A percentile compares a stretch with the other conserved stretches of the same genome.
These are phyloP conservation scores for Tachystola acroxantha DNA, from an alignment of 2,888 invertebrate species.

Conservation along the genomic window DNA sequence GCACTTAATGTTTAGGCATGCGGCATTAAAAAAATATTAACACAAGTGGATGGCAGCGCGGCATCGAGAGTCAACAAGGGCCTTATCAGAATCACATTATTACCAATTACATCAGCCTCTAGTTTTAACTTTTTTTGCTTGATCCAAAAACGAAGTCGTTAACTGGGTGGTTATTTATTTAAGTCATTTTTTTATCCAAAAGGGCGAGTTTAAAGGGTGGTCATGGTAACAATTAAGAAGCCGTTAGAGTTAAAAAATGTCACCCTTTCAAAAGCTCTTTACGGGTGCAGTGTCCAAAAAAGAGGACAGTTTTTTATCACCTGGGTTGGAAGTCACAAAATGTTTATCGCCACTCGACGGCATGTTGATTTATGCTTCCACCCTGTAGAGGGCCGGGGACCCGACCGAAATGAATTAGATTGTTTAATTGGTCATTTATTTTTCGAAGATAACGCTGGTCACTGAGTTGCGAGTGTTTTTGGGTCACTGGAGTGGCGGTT, in stretches of 20 bases:
- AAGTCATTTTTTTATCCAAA: slow-evolving; percentile 60
- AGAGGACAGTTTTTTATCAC: slow-evolving; percentile 70
- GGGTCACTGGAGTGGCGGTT: slow-evolving; percentile 48
- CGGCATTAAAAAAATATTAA: slow-evolving; percentile 62
- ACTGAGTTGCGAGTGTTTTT: slow-evolving; percentile 44
- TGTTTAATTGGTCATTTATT: slow-evolving; percentile 77
- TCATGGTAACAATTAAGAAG: slow-evolving; percentile 66
- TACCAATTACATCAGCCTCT: slow-evolving; percentile 45
- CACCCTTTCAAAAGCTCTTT: slow-evolving; percentile 59
- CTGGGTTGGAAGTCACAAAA: slow-evolving; percentile 75
- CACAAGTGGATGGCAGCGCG: slow-evolving; percentile 37
- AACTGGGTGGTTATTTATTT: slow-evolving; percentile 64
- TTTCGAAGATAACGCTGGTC: slow-evolving; percentile 22
- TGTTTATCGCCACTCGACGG: slow-evolving; percentile 74
- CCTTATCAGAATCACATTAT: slow-evolving; percentile 56
- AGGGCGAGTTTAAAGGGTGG: slow-evolving; percentile 62
- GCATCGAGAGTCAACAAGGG: slow-evolving; percentile 37
- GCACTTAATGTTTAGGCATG: slow-evolving; percentile 55
- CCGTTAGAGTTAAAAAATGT: slow-evolving; percentile 71
- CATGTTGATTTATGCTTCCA: slow-evolving; percentile 75
- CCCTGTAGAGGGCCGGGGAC: slow-evolving; percentile 49
- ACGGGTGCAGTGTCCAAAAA: slow-evolving; percentile 57
- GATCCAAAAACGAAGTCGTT: slow-evolving; percentile 44
- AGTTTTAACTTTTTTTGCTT: slow-evolving; percentile 54
- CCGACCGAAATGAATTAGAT: slow-evolving; percentile 69